A percentile compares a stretch with the other conserved stretches of the same genome.
Conservation (phyloP, 2,888 invertebrate genomes). For the Eupelmus urozonus region DNA sequence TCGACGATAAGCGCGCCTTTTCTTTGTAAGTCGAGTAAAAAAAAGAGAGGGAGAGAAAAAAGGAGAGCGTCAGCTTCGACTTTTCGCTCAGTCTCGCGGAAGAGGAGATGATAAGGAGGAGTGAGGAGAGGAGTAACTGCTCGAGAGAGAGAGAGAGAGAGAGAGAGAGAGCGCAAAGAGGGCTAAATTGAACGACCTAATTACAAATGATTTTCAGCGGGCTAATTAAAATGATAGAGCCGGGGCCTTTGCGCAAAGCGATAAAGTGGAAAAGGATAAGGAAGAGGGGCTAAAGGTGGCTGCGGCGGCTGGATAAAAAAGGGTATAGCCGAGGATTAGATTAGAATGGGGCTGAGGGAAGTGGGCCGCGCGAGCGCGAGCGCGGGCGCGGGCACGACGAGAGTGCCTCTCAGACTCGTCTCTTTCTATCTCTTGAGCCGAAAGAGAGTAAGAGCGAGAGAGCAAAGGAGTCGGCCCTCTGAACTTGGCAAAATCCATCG, state of each 20-base stretch:
- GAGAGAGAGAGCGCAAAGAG: not conserved
- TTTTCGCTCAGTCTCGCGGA: not conserved
- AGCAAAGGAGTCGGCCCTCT: slow-evolving; percentile 28
- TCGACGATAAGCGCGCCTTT: slow-evolving; percentile 2
- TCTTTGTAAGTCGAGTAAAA: not conserved
- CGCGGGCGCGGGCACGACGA: no score
- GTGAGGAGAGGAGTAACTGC: not conserved
- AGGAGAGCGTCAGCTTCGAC: not conserved
- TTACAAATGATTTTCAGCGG: slow-evolving; percentile 39
- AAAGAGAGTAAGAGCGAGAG: no score
- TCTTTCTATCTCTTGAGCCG: no score
- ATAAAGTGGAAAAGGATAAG: not conserved
- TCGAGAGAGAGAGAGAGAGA: not conserved
- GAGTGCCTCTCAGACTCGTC: not conserved
- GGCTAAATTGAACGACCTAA: slow-evolving; percentile 44
- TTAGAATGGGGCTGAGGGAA: slow-evolving; percentile 12
- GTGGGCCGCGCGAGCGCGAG: not conserved
- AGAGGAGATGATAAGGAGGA: not conserved
- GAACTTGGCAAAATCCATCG: slow-evolving; percentile 65
- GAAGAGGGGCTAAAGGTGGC: not conserved
- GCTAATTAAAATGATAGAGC: slow-evolving; percentile 42
- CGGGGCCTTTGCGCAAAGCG: not conserved
- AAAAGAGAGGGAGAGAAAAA: not conserved
- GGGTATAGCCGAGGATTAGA: slow-evolving; percentile 5
- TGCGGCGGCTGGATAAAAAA: no score